Conservation (phyloP, 1,140 invertebrate species). For the Orius insidiosus region DNA sequence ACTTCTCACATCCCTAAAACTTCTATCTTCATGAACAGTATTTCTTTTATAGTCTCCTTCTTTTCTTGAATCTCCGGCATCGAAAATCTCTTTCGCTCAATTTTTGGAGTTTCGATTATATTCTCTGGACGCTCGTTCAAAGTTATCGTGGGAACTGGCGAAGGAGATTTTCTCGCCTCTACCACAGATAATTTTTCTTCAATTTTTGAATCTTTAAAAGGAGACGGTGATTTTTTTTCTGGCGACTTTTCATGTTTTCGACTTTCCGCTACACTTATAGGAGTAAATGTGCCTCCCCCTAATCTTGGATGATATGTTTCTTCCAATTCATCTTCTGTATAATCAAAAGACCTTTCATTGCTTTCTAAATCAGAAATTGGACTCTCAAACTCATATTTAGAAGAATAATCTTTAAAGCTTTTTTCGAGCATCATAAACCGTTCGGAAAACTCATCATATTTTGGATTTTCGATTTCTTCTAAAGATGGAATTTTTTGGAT, state of each 20-base stretch:
- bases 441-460: slow-evolving; percentile 2
- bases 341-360: slow-evolving; percentile 8
- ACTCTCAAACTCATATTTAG: slow-evolving; percentile 12
- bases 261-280: slow-evolving; percentile 3
- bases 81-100: too few relatives aligned
- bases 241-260: not conserved
- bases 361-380: slow-evolving; percentile 13
- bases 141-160: too few relatives aligned
- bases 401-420: slow-evolving; percentile 10
- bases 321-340: slow-evolving; percentile 13
- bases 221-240: not conserved
- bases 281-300: slow-evolving; percentile 9
- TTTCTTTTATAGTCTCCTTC: not conserved
- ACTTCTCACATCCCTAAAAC: too few relatives aligned
- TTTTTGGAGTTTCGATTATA: too few relatives aligned
- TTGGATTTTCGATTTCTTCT: not conserved
- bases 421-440: slow-evolving; percentile 5
- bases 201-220: too few relatives aligned
- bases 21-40: not conserved
- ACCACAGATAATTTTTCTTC: not conserved
- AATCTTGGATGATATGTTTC: slow-evolving; percentile 20
- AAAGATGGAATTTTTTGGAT: not conserved
- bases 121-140: too few relatives aligned
- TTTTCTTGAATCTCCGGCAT: not conserved
- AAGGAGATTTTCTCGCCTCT: not conserved